Base-by-base conservation (phyloP, 2,797 vertebrate genomes). In the Danio jaintianensis region DNA sequence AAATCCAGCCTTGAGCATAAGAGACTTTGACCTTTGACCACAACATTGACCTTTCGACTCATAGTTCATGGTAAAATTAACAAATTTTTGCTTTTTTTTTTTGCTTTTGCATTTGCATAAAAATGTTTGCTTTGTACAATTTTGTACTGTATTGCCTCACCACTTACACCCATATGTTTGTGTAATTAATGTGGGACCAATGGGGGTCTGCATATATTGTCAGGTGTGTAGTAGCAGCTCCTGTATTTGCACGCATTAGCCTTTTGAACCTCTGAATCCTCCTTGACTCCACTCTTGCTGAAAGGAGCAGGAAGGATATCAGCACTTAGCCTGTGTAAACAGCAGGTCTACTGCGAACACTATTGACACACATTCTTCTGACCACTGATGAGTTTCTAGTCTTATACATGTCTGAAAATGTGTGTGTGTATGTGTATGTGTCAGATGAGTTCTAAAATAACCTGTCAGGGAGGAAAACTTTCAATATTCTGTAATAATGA, bases 271-370 rank as follows among this genome's bases (percentile, higher is more conserved):
- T 83, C 84, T 86, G 89, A 78, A 86, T 86, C 84, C 85, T 82
- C 50, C 67, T 53, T 81, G 75, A 69, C 83, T 84, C 71, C 72
- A 83, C 70, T 85, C 83, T 68, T 90, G 84, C 85, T 71, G 84
- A 89, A 86, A 86, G 79, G 78, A 84, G 87, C 59, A 86, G 84
- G 82, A 85, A 80, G 88, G 86, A 88, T 87, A 90, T 89, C 70
- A 88, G 83, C 90, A 88, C 90, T 92, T 91, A 89, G 84, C 85
- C 86, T 90, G 86, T 87, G 84, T 91, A 91, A 92, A 93, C 89
- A 92, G 82, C 82, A 83, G 88, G 87, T 89, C 85, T 71, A 66
- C 86, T 84, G 88, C 85, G 70, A 85, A 83, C 80, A 67, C 4
- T n/a, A 75, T 59, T 71, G 68, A 79, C 77, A 79, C 47, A 71